Conservation (phyloP, 2,797 vertebrate genomes). For the Saxicola maurus region DNA sequence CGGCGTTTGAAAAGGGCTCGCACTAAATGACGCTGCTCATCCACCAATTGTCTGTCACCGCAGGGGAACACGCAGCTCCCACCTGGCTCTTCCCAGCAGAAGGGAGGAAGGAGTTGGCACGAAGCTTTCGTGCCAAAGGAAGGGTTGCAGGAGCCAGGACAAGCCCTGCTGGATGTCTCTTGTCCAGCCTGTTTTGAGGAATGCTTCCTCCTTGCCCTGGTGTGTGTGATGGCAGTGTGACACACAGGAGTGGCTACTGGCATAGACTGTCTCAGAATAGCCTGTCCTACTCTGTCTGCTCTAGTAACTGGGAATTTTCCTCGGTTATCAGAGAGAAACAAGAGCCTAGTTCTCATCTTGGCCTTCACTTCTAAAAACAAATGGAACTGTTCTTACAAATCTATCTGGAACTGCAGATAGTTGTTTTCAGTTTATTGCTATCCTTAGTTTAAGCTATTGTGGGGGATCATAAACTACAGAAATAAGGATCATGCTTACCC, state of each 20-base stretch:
- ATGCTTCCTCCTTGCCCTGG: not conserved
- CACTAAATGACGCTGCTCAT: not conserved
- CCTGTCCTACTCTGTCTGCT: fast-evolving
- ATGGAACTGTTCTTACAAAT: not conserved
- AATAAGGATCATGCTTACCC: fast-evolving
- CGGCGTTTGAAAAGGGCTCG: not conserved
- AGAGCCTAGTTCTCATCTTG: not conserved
- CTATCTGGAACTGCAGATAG: not conserved
- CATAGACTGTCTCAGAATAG: not conserved
- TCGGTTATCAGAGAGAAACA: not conserved
- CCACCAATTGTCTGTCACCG: not conserved
- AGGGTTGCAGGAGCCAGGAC: not conserved
- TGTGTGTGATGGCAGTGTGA: fast-evolving
- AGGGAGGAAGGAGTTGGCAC: not conserved
- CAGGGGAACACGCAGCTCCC: not conserved
- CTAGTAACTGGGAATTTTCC: not conserved
- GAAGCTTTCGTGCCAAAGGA: not conserved
- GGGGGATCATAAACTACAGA: not conserved
- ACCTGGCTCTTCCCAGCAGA: not conserved
- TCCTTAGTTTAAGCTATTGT: not conserved
- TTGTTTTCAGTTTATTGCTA: not conserved
- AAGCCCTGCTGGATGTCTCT: not conserved
- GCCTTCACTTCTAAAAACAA: not conserved
- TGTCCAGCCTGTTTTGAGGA: slow-evolving; percentile 25
- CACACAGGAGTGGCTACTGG: fast-evolving